Evolutionary conservation across 2,113 vertebrate species (phyloP).

Genomic region (Hyaena hyaena): DNA sequence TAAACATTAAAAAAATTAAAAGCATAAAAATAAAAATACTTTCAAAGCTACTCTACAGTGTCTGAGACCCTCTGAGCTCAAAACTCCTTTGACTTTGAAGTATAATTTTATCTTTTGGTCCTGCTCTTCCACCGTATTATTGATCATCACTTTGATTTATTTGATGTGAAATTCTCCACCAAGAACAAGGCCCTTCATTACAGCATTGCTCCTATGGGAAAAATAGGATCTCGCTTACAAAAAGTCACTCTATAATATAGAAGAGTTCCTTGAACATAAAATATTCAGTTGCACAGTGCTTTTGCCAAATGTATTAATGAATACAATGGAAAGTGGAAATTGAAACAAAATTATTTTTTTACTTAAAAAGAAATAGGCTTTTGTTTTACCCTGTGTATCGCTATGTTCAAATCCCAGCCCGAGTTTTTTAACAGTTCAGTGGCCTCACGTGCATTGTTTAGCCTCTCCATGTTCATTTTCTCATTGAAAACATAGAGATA

Average conservation of each 20-base stretch:
- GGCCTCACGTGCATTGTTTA: background rate
- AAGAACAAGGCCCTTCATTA: background rate
- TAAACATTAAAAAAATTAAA: no score
- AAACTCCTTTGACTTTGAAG: background rate
- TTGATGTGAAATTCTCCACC: slow-evolving; percentile 29
- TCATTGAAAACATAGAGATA: background rate
- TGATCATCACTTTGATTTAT: background rate
- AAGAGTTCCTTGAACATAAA: background rate
- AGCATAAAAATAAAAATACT: background rate
- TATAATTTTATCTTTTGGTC: slow-evolving; percentile 9
- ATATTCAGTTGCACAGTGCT: background rate
- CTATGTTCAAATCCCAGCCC: background rate
- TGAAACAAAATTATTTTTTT: background rate
- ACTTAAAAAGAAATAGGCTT: background rate
- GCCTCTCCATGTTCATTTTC: background rate
- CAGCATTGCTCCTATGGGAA: background rate
- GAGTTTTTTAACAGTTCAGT: background rate
- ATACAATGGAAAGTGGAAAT: background rate
- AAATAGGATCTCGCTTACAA: background rate
- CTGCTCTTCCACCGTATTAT: background rate
- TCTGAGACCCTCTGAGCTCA: background rate
- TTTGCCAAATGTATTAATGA: background rate
- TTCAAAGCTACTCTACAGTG: background rate
- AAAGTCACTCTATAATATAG: background rate
- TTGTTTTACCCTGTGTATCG: background rate